These are phyloP conservation scores for Parochlus steinenii DNA, from an alignment of 2,888 invertebrate genomes.

Conservation along the genomic window DNA sequence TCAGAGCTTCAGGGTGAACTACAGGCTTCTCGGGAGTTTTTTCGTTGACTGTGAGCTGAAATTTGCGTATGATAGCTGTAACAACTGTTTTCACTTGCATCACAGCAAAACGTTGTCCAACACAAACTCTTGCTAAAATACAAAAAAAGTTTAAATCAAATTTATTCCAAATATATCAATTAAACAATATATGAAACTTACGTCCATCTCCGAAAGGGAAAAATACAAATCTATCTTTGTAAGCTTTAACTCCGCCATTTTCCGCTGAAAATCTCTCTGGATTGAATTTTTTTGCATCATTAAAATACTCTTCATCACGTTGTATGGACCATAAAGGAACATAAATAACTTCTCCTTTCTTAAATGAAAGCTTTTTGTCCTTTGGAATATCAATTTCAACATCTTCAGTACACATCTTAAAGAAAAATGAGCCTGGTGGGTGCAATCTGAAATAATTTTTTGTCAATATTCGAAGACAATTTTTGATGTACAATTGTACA, in stretches of 20 bases:
- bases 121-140: neutral
- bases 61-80: slow-evolving; percentile 1
- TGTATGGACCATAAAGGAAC: slow-evolving; percentile 16
- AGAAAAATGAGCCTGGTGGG: neutral
- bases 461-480: slow-evolving; percentile 4
- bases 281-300: slow-evolving; percentile 11
- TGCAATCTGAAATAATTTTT: slow-evolving; percentile 13
- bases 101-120: slow-evolving; percentile 6
- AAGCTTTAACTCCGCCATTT: slow-evolving; percentile 13
- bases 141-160: neutral
- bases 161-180: no score
- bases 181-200: no score
- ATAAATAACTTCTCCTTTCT: neutral
- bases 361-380: slow-evolving; percentile 8
- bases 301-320: slow-evolving; percentile 9
- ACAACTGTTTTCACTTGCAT: slow-evolving; percentile 3
- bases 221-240: slow-evolving; percentile 11
- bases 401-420: slow-evolving; percentile 9
- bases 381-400: slow-evolving; percentile 9
- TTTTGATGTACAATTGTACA: neutral
- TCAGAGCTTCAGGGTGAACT: slow-evolving; percentile 2
- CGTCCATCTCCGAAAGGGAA: slow-evolving; percentile 13
- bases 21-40: neutral
- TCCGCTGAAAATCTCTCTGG: slow-evolving; percentile 12
- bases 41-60: slow-evolving; percentile 6